Percentiles rank a stretch among this genome's conserved stretches.
Conservation (phyloP, 1,140 invertebrate species). For the Pinna nobilis region DNA sequence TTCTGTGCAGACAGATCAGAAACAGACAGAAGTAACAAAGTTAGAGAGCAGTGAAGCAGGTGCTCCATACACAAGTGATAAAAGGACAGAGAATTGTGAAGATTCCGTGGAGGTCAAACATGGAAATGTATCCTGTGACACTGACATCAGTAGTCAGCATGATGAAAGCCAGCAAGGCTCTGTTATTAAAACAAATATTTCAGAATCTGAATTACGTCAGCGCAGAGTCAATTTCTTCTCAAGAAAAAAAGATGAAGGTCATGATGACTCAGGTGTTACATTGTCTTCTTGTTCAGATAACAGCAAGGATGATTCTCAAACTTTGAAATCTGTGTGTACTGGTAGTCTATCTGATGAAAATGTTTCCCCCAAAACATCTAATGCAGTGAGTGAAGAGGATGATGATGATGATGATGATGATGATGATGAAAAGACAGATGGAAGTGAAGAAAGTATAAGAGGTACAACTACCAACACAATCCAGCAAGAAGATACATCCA, state of each 20-base stretch:
- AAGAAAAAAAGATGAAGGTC: slow-evolving; percentile 13
- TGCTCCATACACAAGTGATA: background rate
- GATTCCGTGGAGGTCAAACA: background rate
- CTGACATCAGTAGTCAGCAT: background rate
- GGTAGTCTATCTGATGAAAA: background rate
- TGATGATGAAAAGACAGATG: background rate
- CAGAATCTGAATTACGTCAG: slow-evolving; percentile 39
- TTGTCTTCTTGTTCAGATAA: background rate
- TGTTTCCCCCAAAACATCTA: background rate
- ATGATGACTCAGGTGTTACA: background rate
- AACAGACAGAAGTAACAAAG: background rate
- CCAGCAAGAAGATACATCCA: no score
- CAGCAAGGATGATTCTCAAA: no score
- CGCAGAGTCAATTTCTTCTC: slow-evolving; percentile 44
- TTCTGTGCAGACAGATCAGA: background rate
- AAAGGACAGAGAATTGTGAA: background rate
- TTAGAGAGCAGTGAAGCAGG: background rate
- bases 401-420: no score
- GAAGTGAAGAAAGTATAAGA: background rate
- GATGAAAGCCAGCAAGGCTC: background rate
- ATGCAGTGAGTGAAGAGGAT: background rate
- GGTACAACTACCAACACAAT: background rate
- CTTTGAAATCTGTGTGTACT: no score
- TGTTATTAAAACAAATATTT: background rate
- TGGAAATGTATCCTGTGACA: background rate